Conservation (phyloP, 1,140 invertebrate species). For the Homalodisca vitripennis region DNA sequence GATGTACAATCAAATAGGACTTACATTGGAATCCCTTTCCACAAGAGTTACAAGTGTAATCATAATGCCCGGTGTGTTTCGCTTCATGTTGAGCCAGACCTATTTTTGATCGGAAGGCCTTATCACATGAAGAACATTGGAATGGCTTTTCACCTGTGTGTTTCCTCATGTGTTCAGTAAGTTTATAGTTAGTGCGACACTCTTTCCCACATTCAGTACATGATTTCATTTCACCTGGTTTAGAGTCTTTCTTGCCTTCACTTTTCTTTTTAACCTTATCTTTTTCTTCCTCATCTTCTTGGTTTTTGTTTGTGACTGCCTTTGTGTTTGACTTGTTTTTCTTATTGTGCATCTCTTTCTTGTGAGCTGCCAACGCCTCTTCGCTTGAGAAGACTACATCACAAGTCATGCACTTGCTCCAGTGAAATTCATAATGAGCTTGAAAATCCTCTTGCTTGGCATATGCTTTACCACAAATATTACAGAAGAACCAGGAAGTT, state of each 20-base stretch:
- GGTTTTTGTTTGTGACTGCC: not conserved
- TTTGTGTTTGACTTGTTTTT: conserved; percentile 39
- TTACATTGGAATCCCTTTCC: conserved; percentile 70
- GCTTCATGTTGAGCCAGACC: conserved; percentile 66
- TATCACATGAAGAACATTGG: conserved; percentile 70
- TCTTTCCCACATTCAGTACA: conserved; percentile 58
- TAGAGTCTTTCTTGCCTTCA: conserved; percentile 40
- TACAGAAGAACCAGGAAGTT: conserved; percentile 52
- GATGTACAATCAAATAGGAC: conserved; percentile 67
- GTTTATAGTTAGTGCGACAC: conserved; percentile 61
- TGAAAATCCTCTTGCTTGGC: conserved; percentile 50
- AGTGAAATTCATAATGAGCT: conserved; percentile 54
- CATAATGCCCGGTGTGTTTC: conserved; percentile 64
- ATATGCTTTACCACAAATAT: conserved; percentile 54
- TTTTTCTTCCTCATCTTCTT: conserved; percentile 39
- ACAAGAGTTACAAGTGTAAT: conserved; percentile 65
- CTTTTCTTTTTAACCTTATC: conserved; percentile 37
- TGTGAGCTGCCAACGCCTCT: conserved; percentile 50
- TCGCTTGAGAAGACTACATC: conserved; percentile 50
- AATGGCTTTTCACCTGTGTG: conserved; percentile 79
- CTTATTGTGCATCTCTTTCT: conserved; percentile 46
- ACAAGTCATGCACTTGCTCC: conserved; percentile 51
- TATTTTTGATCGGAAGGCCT: conserved; percentile 66
- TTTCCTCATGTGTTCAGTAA: conserved; percentile 76
- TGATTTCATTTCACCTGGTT: conserved; percentile 47